Conservation (phyloP, 2,797 vertebrate genomes). For the Halcyon chelicuti region DNA sequence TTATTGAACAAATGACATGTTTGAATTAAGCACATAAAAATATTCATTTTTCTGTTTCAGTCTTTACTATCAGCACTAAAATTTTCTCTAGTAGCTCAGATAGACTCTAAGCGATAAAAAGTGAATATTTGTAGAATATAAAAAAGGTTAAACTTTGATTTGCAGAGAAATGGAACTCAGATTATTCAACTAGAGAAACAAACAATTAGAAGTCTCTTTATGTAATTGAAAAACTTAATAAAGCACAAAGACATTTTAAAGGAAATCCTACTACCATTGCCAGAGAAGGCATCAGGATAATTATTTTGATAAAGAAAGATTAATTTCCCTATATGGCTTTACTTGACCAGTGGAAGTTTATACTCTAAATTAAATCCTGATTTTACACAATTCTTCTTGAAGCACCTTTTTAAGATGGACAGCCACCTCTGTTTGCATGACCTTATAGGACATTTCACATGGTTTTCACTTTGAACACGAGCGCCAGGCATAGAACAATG, state of each 20-base stretch:
- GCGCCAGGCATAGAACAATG: neutral
- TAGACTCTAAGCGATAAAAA: neutral
- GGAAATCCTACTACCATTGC: neutral
- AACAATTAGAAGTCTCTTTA: neutral
- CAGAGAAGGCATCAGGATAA: neutral
- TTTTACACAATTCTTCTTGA: neutral
- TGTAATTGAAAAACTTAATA: neutral
- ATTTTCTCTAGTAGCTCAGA: neutral
- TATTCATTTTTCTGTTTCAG: slow-evolving; percentile 7
- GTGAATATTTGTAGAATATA: neutral
- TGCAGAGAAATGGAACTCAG: neutral
- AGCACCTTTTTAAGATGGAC: neutral
- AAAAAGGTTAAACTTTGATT: slow-evolving; percentile 15
- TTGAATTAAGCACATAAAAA: slow-evolving; percentile 51
- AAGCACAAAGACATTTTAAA: neutral
- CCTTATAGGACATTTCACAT: neutral
- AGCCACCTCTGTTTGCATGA: neutral
- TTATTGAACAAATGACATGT: slow-evolving; percentile 33
- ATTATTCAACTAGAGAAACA: neutral
- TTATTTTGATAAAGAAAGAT: neutral
- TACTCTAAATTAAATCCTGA: neutral
- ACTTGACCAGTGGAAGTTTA: neutral
- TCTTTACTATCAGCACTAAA: slow-evolving; percentile 43
- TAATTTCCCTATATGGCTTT: neutral
- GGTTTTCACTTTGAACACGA: neutral